These are phyloP conservation scores for Drosophila paulistorum DNA, from an alignment of 1,140 invertebrate species.

Conservation along the genomic window DNA sequence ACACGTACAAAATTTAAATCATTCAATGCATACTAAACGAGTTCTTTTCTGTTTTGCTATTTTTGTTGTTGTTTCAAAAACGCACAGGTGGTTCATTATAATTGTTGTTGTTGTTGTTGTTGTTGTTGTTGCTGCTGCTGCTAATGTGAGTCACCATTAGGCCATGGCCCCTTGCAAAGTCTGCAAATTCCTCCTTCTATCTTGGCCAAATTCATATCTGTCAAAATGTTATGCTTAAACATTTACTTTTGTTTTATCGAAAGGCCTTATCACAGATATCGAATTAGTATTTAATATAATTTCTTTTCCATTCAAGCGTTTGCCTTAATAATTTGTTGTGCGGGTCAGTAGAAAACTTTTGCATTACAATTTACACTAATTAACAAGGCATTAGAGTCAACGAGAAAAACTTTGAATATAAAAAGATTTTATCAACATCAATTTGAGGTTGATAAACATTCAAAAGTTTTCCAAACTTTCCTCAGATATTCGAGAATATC, in stretches of 20 bases:
- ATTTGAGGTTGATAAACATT: too few species aligned
- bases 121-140: neutral
- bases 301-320: too few species aligned
- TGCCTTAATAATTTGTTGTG: neutral
- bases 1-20: constrained; percentile 22
- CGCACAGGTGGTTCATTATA: constrained; percentile 53
- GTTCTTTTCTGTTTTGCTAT: constrained; percentile 25
- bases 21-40: constrained; percentile 55
- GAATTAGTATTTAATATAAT: too few species aligned
- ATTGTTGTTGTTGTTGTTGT: too few species aligned
- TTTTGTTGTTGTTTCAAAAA: constrained; percentile 5
- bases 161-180: constrained; percentile 35
- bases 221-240: neutral
- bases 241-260: neutral
- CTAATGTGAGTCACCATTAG: constrained; percentile 26
- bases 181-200: constrained; percentile 30
- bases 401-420: too few species aligned
- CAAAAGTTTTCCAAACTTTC: too few species aligned
- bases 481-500: too few species aligned
- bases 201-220: neutral
- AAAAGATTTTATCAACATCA: too few species aligned
- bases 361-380: too few species aligned
- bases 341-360: too few species aligned
- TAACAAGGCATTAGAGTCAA: too few species aligned
- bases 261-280: too few species aligned